phyloP scores from a whole-genome alignment of 2,888 invertebrate species.

The Trilocha varians region DNA sequence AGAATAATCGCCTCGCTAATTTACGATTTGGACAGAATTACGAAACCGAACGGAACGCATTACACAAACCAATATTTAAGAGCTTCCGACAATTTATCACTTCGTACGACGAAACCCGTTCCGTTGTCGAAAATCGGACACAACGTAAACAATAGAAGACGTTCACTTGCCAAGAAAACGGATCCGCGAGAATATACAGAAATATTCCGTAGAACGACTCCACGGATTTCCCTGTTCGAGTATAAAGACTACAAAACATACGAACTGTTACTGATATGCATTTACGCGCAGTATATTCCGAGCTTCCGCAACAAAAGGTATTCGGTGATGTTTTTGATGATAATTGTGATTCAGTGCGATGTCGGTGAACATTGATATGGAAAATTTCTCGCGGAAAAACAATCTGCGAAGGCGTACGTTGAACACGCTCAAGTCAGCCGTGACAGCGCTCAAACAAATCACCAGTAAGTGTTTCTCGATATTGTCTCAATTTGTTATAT shows the following conservation, averaged over 20 bases:
- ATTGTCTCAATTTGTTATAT: too few relatives aligned
- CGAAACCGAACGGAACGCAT: not conserved
- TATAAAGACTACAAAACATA: constrained; percentile 40
- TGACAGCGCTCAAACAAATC: constrained; percentile 62
- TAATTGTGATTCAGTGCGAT: constrained; percentile 18
- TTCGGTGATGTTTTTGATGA: constrained; percentile 11
- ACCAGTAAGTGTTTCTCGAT: constrained; percentile 53
- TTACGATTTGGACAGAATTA: not conserved
- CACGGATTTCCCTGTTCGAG: constrained; percentile 33
- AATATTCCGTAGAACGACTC: constrained; percentile 26
- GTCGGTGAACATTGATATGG: constrained; percentile 63
- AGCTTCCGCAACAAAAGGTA: constrained; percentile 55
- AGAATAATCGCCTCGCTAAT: not conserved
- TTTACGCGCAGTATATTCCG: constrained; percentile 59
- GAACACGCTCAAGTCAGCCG: constrained; percentile 61
- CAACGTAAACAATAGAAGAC: constrained; percentile 16
- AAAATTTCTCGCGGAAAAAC: constrained; percentile 57
- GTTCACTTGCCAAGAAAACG: constrained; percentile 18
- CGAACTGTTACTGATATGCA: constrained; percentile 56
- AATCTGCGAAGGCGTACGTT: constrained; percentile 59
- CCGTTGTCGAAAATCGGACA: constrained; percentile 9
- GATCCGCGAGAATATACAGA: constrained; percentile 16
- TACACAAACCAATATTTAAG: constrained; percentile 2
- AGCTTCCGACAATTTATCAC: constrained; percentile 3
- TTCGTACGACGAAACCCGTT: not conserved